Percentiles rank a stretch among this genome's conserved stretches.
phyloP scores from a whole-genome alignment of 2,113 vertebrate species.

The Mormyrus lacerda region DNA sequence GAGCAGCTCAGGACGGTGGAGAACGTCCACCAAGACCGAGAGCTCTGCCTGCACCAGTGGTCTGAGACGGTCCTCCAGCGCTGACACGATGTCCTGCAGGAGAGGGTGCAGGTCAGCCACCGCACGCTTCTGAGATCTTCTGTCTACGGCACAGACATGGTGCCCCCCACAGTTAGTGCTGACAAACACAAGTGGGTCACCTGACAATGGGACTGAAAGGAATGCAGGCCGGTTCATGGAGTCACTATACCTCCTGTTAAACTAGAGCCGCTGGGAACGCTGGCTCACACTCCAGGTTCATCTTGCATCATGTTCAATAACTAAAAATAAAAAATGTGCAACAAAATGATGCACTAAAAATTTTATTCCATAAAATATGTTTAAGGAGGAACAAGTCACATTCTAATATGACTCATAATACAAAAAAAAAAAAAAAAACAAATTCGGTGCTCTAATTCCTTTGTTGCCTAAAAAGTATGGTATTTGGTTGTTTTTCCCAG shows the following conservation, averaged over 20 bases:
- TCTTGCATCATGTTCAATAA: neutral
- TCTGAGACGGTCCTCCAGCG: conserved; percentile 84
- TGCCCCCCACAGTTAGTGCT: neutral
- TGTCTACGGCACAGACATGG: neutral
- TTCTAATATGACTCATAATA: neutral
- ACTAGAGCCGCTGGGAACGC: neutral
- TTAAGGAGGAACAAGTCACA: neutral
- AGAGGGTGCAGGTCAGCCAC: neutral
- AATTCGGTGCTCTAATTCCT: neutral
- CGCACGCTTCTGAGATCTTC: neutral
- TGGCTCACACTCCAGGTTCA: neutral
- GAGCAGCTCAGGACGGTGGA: conserved; percentile 90
- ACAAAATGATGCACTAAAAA: neutral
- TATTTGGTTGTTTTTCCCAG: neutral
- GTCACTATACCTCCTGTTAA: neutral
- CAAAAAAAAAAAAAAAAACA: neutral
- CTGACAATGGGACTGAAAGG: neutral
- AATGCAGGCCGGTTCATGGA: neutral
- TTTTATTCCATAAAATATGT: neutral
- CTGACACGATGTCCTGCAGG: conserved; percentile 87
- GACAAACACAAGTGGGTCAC: neutral
- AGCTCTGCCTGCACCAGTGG: conserved; percentile 93
- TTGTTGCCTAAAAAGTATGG: neutral
- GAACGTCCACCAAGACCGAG: conserved; percentile 92
- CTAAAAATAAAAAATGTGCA: neutral